phyloP scores from a whole-genome alignment of 2,888 invertebrate species.

The Drosophila monieri region DNA sequence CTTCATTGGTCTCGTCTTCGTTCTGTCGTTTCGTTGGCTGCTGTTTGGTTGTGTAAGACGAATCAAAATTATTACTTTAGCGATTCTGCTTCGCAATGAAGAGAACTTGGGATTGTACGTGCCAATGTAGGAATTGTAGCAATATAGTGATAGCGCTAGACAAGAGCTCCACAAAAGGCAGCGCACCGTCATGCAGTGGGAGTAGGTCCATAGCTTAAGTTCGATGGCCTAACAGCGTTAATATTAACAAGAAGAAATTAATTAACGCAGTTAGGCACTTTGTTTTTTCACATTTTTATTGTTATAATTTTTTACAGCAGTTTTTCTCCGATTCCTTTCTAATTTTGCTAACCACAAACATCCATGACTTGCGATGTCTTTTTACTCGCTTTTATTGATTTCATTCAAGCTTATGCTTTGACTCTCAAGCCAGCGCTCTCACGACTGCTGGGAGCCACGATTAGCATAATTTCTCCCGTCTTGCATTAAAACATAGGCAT shows the following conservation, averaged over 20 bases:
- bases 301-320: no score
- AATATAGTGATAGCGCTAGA: conserved; percentile 66
- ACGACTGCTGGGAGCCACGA: conserved; percentile 56
- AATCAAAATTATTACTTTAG: conserved; percentile 78
- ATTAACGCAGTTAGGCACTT: not conserved
- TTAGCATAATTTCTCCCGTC: conserved; percentile 67
- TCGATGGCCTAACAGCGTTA: not conserved
- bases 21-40: conserved; percentile 27
- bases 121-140: conserved; percentile 78
- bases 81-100: conserved; percentile 1
- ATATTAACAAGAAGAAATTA: not conserved
- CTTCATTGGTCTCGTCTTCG: conserved; percentile 34
- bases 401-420: conserved; percentile 13
- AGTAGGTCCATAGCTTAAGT: not conserved
- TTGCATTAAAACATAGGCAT: conserved; percentile 75
- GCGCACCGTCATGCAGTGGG: no score
- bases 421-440: conserved; percentile 13
- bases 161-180: not conserved
- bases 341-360: conserved; percentile 43
- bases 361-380: conserved; percentile 38
- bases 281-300: conserved; percentile 1
- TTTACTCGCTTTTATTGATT: conserved; percentile 20
- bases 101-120: conserved; percentile 10
- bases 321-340: no score
- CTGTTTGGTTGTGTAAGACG: conserved; percentile 69